These are phyloP conservation scores for Andrena dorsata DNA, from an alignment of 2,888 invertebrate species.

Conservation along the genomic window DNA sequence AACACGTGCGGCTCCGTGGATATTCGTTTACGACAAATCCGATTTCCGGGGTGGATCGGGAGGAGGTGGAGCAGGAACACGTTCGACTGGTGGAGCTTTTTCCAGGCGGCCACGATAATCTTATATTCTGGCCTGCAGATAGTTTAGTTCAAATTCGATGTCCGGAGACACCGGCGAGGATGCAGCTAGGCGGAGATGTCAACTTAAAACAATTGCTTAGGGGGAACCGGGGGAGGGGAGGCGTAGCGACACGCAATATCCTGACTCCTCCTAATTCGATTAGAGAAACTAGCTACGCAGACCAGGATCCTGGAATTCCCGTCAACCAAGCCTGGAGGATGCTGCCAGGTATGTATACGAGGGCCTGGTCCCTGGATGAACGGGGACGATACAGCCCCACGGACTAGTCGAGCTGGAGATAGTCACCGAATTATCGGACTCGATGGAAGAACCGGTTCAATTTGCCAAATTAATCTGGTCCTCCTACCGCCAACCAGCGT, in stretches of 20 bases:
- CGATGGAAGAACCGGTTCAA: slow-evolving; percentile 83
- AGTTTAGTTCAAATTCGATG: slow-evolving; percentile 85
- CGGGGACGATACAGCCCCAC: slow-evolving; percentile 40
- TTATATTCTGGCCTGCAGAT: slow-evolving; percentile 79
- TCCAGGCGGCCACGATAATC: slow-evolving; percentile 77
- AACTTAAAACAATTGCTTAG: slow-evolving; percentile 84
- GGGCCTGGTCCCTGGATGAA: slow-evolving; percentile 4
- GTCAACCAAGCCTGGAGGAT: slow-evolving; percentile 45
- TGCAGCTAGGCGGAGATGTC: slow-evolving; percentile 81
- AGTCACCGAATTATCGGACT: slow-evolving; percentile 82
- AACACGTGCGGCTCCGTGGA: slow-evolving; percentile 31
- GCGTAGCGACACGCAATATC: slow-evolving; percentile 84
- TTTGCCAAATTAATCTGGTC: slow-evolving; percentile 83
- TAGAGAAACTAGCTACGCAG: slow-evolving; percentile 81
- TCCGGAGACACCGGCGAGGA: slow-evolving; percentile 75
- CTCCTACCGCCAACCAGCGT: slow-evolving; percentile 39
- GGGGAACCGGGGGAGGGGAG: slow-evolving; percentile 35
- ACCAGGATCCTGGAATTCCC: slow-evolving; percentile 66
- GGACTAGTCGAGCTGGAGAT: slow-evolving; percentile 43
- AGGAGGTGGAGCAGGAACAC: slow-evolving; percentile 24
- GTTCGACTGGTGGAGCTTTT: slow-evolving; percentile 48
- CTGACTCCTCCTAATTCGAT: slow-evolving; percentile 84
- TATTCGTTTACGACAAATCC: slow-evolving; percentile 65
- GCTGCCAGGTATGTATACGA: slow-evolving; percentile 52
- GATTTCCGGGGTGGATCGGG: slow-evolving; percentile 58